Evolutionary conservation across 2,113 vertebrate genomes (phyloP).

Genomic region (Sclerurus mexicanus): DNA sequence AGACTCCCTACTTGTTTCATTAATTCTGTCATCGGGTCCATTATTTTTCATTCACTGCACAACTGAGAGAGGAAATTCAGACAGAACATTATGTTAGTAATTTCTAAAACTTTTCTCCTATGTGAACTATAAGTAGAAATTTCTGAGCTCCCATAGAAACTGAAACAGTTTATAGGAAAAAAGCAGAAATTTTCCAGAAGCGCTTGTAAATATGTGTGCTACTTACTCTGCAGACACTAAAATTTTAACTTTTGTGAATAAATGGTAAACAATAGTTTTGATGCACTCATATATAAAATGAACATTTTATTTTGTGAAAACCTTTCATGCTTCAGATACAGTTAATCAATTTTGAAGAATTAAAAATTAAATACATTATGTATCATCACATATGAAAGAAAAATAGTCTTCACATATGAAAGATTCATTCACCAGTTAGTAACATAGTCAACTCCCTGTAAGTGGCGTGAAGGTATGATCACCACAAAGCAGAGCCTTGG

Average conservation of each 20-base stretch:
- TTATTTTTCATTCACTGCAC: not conserved
- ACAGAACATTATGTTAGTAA: not conserved
- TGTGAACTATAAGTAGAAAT: not conserved
- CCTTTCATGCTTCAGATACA: not conserved
- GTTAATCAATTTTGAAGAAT: not conserved
- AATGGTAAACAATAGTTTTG: not conserved
- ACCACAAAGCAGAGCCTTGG: not conserved
- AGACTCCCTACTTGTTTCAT: not conserved
- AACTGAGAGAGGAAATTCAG: not conserved
- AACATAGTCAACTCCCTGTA: not conserved
- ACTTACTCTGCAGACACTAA: not conserved
- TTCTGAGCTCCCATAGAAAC: not conserved
- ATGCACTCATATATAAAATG: not conserved
- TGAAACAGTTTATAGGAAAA: not conserved
- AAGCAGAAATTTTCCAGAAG: not conserved
- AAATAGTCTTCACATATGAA: not conserved
- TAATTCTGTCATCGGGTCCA: not conserved
- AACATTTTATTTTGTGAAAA: not conserved
- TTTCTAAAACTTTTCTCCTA: not conserved
- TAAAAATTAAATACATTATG: not conserved
- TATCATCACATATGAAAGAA: not conserved
- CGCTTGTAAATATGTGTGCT: not conserved
- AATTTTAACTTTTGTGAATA: not conserved
- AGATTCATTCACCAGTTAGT: not conserved
- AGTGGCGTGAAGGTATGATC: not conserved